Conservation (phyloP, 2,888 invertebrate species). For the Ectropis crepuscularia region DNA sequence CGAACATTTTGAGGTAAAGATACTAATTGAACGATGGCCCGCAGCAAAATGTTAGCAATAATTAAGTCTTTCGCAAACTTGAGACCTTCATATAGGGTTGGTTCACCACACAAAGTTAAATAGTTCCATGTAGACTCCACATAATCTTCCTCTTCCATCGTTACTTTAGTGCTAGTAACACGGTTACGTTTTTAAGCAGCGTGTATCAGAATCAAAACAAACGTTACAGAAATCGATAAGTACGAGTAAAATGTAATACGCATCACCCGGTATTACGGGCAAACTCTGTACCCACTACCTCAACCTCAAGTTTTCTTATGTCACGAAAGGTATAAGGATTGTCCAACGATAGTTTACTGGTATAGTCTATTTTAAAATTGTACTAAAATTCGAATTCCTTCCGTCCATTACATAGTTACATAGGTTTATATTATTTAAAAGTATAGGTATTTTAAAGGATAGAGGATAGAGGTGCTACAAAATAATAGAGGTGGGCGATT, state of each 20-base stretch:
- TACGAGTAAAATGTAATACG: not conserved
- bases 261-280: too few species aligned
- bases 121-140: slow-evolving; percentile 70
- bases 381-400: too few species aligned
- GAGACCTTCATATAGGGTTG: slow-evolving; percentile 76
- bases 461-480: too few species aligned
- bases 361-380: too few species aligned
- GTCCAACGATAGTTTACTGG: too few species aligned
- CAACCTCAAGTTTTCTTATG: too few species aligned
- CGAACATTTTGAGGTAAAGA: slow-evolving; percentile 74
- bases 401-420: too few species aligned
- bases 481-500: too few species aligned
- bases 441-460: too few species aligned
- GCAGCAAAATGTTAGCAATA: slow-evolving; percentile 71
- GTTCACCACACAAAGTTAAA: slow-evolving; percentile 73
- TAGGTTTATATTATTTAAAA: too few species aligned
- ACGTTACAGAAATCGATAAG: not conserved
- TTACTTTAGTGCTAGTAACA: slow-evolving; percentile 11
- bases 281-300: too few species aligned
- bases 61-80: slow-evolving; percentile 80
- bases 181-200: not conserved
- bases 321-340: too few species aligned
- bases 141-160: slow-evolving; percentile 75
- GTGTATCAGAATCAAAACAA: slow-evolving; percentile 1
- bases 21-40: slow-evolving; percentile 70